Conservation (phyloP, 2,797 vertebrate genomes). For the Bovichtus variegatus region DNA sequence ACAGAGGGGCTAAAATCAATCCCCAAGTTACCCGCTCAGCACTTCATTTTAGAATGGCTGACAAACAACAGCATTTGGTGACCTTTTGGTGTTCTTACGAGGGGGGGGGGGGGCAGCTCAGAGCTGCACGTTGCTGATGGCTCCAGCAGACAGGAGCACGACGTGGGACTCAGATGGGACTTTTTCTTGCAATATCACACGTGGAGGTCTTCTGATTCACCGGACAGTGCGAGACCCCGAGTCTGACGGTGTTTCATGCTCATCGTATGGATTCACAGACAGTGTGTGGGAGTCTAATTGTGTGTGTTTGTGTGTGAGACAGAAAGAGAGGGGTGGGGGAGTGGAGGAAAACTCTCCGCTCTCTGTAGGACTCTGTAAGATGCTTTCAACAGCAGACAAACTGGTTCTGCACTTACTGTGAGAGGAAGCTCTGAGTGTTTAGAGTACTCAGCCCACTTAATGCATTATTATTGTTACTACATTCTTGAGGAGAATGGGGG, state of each 20-base stretch:
- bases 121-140: constrained; percentile 72
- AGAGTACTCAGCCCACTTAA: constrained; percentile 84
- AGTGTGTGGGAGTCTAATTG: constrained; percentile 30
- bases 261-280: constrained; percentile 23
- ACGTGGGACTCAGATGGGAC: constrained; percentile 63
- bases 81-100: constrained; percentile 86
- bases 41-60: constrained; percentile 73
- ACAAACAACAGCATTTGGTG: constrained; percentile 87
- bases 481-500: constrained; percentile 81
- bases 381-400: constrained; percentile 84
- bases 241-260: constrained; percentile 36
- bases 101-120: constrained; percentile 79
- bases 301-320: constrained; percentile 31
- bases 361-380: constrained; percentile 78
- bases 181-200: constrained; percentile 22
- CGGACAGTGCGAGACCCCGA: neutral
- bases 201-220: constrained; percentile 30
- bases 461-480: constrained; percentile 88
- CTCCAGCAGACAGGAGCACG: constrained; percentile 66
- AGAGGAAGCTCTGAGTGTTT: constrained; percentile 84
- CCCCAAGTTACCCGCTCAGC: constrained; percentile 63
- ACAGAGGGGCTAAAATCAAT: constrained; percentile 65
- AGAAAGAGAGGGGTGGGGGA: neutral
- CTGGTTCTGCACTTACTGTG: constrained; percentile 84
- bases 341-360: constrained; percentile 46